phyloP scores from a whole-genome alignment of 2,797 vertebrate species.

The Hydrolagus colliei region DNA sequence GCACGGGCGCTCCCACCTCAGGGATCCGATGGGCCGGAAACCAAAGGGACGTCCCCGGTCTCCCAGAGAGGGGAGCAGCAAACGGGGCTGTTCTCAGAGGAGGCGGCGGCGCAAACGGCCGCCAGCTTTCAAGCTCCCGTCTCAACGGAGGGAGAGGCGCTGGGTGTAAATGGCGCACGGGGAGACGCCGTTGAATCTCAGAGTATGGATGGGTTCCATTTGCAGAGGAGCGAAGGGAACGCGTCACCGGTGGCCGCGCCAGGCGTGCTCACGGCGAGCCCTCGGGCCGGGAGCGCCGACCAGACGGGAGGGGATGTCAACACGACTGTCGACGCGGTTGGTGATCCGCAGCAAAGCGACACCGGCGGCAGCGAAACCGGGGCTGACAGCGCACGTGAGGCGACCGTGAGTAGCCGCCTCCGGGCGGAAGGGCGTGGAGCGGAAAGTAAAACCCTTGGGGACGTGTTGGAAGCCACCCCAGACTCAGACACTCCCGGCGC shows the following conservation, averaged over 20 bases:
- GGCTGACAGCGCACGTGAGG: too few species aligned
- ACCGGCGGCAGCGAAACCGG: too few species aligned
- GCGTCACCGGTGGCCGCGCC: too few species aligned
- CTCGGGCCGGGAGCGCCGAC: too few species aligned
- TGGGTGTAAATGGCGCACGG: neutral
- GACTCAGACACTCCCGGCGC: neutral
- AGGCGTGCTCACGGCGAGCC: too few species aligned
- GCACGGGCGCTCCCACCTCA: neutral
- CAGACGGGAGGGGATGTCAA: too few species aligned
- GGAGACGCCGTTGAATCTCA: neutral
- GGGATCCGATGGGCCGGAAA: neutral
- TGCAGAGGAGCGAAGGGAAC: neutral
- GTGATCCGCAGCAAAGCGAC: too few species aligned
- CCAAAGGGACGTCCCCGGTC: neutral
- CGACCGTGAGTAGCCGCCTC: too few species aligned
- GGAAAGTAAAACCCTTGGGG: neutral
- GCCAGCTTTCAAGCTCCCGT: neutral
- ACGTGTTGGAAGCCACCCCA: neutral
- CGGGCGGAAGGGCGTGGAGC: too few species aligned
- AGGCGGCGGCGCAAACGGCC: neutral
- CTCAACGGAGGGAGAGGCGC: neutral
- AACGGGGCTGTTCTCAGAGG: neutral
- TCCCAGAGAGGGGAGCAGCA: constrained; percentile 3
- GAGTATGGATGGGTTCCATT: neutral
- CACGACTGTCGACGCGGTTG: too few species aligned